Conservation (phyloP, 92 coral and sea anemone species). For the Palythoa grandis region DNA sequence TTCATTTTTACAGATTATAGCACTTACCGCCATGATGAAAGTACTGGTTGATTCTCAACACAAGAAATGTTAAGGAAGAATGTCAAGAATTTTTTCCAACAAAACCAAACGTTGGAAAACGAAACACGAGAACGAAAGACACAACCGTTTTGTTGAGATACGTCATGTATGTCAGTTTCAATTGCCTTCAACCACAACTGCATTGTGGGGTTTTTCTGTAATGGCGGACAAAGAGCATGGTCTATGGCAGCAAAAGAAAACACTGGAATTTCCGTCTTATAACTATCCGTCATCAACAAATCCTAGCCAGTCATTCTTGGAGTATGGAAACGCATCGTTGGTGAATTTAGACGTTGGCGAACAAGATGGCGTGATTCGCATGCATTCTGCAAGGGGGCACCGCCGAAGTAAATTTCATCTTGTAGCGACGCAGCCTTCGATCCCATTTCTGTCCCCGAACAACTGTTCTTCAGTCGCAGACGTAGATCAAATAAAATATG, state of each 20-base stretch:
- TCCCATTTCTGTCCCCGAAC: constrained; percentile 74
- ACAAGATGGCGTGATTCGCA: constrained; percentile 28
- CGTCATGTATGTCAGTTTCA: constrained; percentile 3
- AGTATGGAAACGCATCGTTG: constrained; percentile 82
- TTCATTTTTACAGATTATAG: too few species aligned
- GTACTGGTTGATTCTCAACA: not conserved
- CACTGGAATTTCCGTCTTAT: constrained; percentile 64
- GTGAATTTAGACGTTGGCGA: constrained; percentile 62
- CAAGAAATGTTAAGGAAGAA: not conserved
- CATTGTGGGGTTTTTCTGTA: too few species aligned
- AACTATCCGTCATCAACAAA: constrained; percentile 79
- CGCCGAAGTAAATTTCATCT: constrained; percentile 38
- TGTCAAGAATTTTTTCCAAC: not conserved
- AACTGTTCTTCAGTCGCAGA: constrained; percentile 39
- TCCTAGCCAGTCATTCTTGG: constrained; percentile 71
- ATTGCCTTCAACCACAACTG: too few species aligned
- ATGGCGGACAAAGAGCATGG: not conserved
- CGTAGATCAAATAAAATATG: constrained; percentile 24
- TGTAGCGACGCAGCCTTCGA: constrained; percentile 64
- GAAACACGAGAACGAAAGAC: too few species aligned
- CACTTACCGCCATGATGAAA: constrained; percentile 46
- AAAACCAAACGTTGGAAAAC: constrained; percentile 2
- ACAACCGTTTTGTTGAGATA: not conserved
- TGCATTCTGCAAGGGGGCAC: constrained; percentile 60
- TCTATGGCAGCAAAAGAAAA: not conserved